Conservation (phyloP, 2,888 invertebrate genomes). For the Drosophila anomelani region DNA sequence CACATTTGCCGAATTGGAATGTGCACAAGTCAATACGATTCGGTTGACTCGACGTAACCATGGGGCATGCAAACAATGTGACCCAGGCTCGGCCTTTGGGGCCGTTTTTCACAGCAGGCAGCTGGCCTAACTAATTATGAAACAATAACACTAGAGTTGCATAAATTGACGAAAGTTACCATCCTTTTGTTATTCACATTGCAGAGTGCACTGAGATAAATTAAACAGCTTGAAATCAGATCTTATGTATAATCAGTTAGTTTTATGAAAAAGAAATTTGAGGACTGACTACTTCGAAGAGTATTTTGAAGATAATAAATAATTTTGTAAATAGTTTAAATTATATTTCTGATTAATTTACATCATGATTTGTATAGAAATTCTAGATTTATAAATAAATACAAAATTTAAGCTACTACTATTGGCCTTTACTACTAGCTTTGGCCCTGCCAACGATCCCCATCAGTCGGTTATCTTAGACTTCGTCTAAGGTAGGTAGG, state of each 20-base stretch:
- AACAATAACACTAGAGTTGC: slow-evolving; percentile 50
- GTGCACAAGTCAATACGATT: slow-evolving; percentile 69
- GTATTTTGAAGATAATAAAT: neutral
- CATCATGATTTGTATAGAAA: too few species aligned
- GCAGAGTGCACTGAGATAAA: neutral
- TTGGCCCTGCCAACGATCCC: too few species aligned
- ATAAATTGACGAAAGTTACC: slow-evolving; percentile 52
- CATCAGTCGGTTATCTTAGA: too few species aligned
- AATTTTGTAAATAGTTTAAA: neutral
- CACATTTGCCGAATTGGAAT: slow-evolving; percentile 28
- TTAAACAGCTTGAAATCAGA: neutral
- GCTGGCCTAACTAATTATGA: slow-evolving; percentile 61
- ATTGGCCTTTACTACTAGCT: too few species aligned
- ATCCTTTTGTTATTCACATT: slow-evolving; percentile 4
- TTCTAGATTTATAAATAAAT: too few species aligned
- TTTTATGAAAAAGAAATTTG: neutral
- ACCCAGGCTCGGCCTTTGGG: slow-evolving; percentile 16
- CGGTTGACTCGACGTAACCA: slow-evolving; percentile 51
- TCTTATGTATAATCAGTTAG: neutral
- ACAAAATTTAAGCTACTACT: too few species aligned
- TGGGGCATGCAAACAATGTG: slow-evolving; percentile 40
- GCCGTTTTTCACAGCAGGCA: slow-evolving; percentile 27
- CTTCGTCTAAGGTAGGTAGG: too few species aligned
- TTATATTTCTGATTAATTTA: too few species aligned
- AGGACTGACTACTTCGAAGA: too few species aligned